These are phyloP conservation scores for Eurois occulta DNA, from an alignment of 2,888 invertebrate species.

Conservation along the genomic window DNA sequence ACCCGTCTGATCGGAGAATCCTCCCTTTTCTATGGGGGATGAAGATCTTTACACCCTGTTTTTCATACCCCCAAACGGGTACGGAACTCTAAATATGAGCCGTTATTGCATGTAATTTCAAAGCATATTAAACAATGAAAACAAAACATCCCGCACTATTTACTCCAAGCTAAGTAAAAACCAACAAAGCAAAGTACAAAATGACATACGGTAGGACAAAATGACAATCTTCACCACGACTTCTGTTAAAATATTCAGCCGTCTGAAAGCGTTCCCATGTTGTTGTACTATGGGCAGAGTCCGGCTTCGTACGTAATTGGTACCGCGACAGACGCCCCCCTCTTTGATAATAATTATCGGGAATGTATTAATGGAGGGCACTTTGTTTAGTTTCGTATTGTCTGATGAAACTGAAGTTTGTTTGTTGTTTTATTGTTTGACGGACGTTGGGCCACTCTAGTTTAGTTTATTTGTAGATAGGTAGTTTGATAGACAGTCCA, in stretches of 20 bases:
- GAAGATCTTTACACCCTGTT: too few relatives aligned
- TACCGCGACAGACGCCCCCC: slow-evolving; percentile 63
- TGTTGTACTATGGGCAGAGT: slow-evolving; percentile 58
- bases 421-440: neutral
- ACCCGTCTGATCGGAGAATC: too few relatives aligned
- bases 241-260: slow-evolving; percentile 73
- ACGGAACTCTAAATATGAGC: too few relatives aligned
- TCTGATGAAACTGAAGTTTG: neutral
- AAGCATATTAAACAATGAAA: neutral
- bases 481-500: neutral
- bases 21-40: too few relatives aligned
- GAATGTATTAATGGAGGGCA: slow-evolving; percentile 34
- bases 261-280: slow-evolving; percentile 74
- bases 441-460: neutral
- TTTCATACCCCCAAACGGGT: too few relatives aligned
- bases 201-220: slow-evolving; percentile 27
- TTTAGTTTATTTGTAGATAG: neutral
- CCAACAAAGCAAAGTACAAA: slow-evolving; percentile 21
- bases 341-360: slow-evolving; percentile 56
- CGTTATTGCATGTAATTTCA: too few relatives aligned
- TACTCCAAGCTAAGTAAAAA: slow-evolving; percentile 1
- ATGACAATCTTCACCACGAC: slow-evolving; percentile 45
- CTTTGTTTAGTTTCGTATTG: slow-evolving; percentile 19
- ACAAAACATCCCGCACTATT: neutral
- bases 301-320: slow-evolving; percentile 71